Evolutionary conservation across 2,888 invertebrate species (phyloP).

Genomic region (Rhynchonema sp.): DNA sequence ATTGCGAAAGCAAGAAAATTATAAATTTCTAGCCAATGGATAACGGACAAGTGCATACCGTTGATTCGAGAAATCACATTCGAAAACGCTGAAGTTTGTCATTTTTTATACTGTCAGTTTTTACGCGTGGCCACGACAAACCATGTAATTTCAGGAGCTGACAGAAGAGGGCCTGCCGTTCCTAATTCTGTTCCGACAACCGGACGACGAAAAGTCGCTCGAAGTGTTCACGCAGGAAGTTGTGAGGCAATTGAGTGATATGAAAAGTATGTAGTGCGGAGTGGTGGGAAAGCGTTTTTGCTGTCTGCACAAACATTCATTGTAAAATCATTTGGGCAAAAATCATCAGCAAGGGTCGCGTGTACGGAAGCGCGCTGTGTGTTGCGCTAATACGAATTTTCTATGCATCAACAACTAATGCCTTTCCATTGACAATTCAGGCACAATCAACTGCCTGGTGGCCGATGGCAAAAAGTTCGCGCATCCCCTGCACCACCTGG

Average conservation of each 20-base stretch:
- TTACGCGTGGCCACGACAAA: background rate
- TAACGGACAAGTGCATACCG: slow-evolving; percentile 78
- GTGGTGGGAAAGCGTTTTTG: too few species aligned
- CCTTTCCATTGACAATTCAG: too few species aligned
- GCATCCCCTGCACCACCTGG: slow-evolving; percentile 85
- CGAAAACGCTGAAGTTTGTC: slow-evolving; percentile 69
- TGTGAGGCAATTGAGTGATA: slow-evolving; percentile 50
- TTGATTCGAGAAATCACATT: slow-evolving; percentile 95
- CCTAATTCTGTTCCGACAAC: slow-evolving; percentile 78
- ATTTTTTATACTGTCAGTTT: background rate
- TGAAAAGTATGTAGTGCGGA: slow-evolving; percentile 57
- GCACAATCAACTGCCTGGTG: slow-evolving; percentile 39
- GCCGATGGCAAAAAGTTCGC: slow-evolving; percentile 86
- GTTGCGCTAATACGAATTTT: background rate
- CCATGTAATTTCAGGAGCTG: slow-evolving; percentile 43
- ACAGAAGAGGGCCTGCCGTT: slow-evolving; percentile 97
- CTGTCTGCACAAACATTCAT: background rate
- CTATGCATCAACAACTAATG: too few species aligned
- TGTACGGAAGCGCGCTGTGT: too few species aligned
- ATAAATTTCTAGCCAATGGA: slow-evolving; percentile 61
- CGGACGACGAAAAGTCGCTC: slow-evolving; percentile 58
- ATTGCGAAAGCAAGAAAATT: too few species aligned
- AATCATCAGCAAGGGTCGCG: background rate
- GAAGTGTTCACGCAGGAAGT: slow-evolving; percentile 67
- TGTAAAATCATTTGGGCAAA: background rate